phyloP scores from a whole-genome alignment of 2,888 invertebrate species.

The Morpho achilles region DNA sequence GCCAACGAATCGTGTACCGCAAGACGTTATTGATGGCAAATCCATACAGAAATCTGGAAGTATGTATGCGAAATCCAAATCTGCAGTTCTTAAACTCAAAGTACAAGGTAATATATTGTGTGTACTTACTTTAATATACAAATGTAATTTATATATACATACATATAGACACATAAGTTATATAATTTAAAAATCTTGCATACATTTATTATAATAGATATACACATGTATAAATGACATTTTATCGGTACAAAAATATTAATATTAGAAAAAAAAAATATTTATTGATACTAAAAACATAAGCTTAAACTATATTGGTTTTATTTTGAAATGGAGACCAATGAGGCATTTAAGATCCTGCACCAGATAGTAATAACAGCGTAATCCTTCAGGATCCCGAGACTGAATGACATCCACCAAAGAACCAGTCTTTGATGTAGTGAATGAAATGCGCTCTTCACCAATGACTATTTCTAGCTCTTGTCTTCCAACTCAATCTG shows the following conservation, averaged over 20 bases:
- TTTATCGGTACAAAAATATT: too few species aligned
- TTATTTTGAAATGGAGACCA: conserved; percentile 99
- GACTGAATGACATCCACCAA: conserved; percentile 98
- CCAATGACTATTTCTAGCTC: conserved; percentile 99
- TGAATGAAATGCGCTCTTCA: conserved; percentile 99
- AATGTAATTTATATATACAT: too few species aligned
- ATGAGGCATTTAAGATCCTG: conserved; percentile 99
- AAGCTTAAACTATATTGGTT: conserved; percentile 90
- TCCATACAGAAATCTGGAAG: conserved; percentile 79
- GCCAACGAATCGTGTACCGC: conserved; percentile 71
- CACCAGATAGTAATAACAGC: conserved; percentile 99
- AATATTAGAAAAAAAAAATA: background rate
- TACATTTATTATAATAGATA: too few species aligned
- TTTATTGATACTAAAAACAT: conserved; percentile 16
- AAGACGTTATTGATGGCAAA: conserved; percentile 77
- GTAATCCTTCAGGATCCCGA: conserved; percentile 97
- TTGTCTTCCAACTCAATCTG: conserved; percentile 91
- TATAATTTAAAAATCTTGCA: too few species aligned
- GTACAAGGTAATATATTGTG: conserved; percentile 54
- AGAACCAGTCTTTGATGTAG: conserved; percentile 99
- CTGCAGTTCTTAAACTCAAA: conserved; percentile 58
- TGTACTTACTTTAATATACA: background rate
- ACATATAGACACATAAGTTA: too few species aligned
- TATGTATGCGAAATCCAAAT: conserved; percentile 74
- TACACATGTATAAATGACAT: too few species aligned